These are phyloP conservation scores for Cataglyphis livida DNA, from an alignment of 2,888 invertebrate species.

Conservation along the genomic window DNA sequence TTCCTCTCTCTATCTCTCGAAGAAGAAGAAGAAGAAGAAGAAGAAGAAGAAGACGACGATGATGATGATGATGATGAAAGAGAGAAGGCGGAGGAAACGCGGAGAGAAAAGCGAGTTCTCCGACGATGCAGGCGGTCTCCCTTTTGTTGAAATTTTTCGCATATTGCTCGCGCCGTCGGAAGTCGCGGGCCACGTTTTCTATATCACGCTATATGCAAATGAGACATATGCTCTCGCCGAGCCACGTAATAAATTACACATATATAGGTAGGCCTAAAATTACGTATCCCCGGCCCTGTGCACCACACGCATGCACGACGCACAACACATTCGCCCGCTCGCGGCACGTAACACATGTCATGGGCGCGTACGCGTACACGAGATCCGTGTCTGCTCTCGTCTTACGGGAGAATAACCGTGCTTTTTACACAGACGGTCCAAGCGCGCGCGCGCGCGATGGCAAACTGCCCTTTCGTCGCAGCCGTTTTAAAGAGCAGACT, in stretches of 20 bases:
- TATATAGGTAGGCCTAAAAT: constrained; percentile 80
- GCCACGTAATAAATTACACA: constrained; percentile 80
- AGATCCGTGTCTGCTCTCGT: constrained; percentile 39
- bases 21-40: not conserved
- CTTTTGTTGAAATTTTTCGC: constrained; percentile 71
- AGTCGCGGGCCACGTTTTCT: constrained; percentile 70
- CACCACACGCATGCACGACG: constrained; percentile 15
- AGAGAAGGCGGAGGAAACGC: not conserved
- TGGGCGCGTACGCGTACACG: constrained; percentile 15
- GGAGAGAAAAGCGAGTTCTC: not conserved
- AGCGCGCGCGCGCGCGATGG: constrained; percentile 29
- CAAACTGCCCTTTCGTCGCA: constrained; percentile 63
- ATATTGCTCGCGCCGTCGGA: constrained; percentile 73
- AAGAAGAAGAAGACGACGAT: not conserved
- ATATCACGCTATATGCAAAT: constrained; percentile 83
- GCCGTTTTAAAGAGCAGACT: constrained; percentile 43
- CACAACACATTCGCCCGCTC: not conserved
- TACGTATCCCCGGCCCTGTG: constrained; percentile 60
- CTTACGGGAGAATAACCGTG: constrained; percentile 56
- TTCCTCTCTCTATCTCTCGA: not conserved
- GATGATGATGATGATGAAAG: not conserved
- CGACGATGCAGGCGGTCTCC: constrained; percentile 13
- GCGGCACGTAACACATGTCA: constrained; percentile 36
- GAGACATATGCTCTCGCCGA: constrained; percentile 79
- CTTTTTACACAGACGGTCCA: constrained; percentile 29